Percentiles rank a stretch among this genome's conserved stretches.
Evolutionary conservation across 2,888 invertebrate genomes (phyloP).

Genomic region (Dryobota labecula): DNA sequence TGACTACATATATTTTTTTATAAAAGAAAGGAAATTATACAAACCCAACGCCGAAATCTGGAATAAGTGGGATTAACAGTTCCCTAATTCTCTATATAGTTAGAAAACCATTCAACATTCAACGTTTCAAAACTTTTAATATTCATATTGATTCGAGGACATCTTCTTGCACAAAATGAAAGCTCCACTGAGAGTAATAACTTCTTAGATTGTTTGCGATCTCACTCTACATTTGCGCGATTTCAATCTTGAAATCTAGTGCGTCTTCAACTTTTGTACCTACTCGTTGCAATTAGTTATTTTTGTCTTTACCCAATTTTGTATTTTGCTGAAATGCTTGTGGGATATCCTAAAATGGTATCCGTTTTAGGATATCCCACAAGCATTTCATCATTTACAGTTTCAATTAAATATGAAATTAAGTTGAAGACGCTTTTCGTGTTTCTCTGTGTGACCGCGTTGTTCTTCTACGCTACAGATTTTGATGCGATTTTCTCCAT

Average conservation of each 20-base stretch:
- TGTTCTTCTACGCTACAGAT: not conserved
- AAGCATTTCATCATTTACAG: no score
- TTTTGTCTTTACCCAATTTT: not conserved
- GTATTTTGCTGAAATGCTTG: not conserved
- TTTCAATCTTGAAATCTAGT: constrained; percentile 44
- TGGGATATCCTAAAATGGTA: no score
- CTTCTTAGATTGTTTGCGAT: constrained; percentile 51
- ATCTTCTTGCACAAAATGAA: constrained; percentile 34
- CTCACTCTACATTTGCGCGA: constrained; percentile 32
- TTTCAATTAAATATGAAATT: no score
- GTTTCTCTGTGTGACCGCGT: not conserved
- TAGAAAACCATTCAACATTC: not conserved
- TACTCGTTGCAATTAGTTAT: constrained; percentile 10
- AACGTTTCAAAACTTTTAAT: not conserved
- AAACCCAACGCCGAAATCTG: not conserved
- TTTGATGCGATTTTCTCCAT: not conserved
- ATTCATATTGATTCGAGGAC: constrained; percentile 43
- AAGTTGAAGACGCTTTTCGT: not conserved
- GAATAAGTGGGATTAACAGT: not conserved
- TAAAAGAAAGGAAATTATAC: not conserved
- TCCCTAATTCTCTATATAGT: not conserved
- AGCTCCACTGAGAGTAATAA: constrained; percentile 46
- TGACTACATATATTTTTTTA: not conserved
- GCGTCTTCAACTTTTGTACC: constrained; percentile 3
- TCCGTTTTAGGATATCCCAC: no score